phyloP scores from a whole-genome alignment of 2,888 invertebrate genomes.

The Dioctria linearis region DNA sequence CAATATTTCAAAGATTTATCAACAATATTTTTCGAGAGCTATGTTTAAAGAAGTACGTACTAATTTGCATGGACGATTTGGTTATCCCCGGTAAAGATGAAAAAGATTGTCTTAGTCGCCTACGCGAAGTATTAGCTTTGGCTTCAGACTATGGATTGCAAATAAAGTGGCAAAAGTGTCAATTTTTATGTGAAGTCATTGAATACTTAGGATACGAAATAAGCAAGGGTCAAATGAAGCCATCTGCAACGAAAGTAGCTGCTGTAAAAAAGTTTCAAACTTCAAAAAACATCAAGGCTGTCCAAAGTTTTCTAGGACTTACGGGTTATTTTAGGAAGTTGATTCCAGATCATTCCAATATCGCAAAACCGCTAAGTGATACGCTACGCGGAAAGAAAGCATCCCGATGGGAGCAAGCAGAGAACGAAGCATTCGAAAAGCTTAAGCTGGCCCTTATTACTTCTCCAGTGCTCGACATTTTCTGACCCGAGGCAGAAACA shows the following conservation, averaged over 20 bases:
- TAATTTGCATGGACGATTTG: too few species aligned
- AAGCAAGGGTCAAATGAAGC: constrained; percentile 23
- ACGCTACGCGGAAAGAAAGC: too few species aligned
- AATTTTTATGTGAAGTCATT: constrained; percentile 55
- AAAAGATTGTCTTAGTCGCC: too few species aligned
- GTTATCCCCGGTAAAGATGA: too few species aligned
- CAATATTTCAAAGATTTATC: too few species aligned
- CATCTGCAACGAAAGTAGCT: constrained; percentile 60
- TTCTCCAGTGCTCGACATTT: constrained; percentile 58
- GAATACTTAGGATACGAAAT: constrained; percentile 16
- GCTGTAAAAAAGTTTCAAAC: constrained; percentile 61
- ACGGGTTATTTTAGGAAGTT: constrained; percentile 58
- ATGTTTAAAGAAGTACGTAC: too few species aligned
- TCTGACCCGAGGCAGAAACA: constrained; percentile 55
- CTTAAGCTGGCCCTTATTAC: constrained; percentile 54
- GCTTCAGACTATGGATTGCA: too few species aligned
- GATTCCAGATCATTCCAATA: constrained; percentile 60
- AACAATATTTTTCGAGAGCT: too few species aligned
- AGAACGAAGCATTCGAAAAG: constrained; percentile 52
- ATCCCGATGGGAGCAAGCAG: too few species aligned
- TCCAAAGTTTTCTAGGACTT: constrained; percentile 62
- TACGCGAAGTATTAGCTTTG: too few species aligned
- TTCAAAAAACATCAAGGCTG: constrained; percentile 60
- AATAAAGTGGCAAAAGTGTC: constrained; percentile 56
- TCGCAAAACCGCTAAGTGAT: too few species aligned